These are phyloP conservation scores for Lithodes maja DNA, from an alignment of 2,888 invertebrate species.

Conservation along the genomic window DNA sequence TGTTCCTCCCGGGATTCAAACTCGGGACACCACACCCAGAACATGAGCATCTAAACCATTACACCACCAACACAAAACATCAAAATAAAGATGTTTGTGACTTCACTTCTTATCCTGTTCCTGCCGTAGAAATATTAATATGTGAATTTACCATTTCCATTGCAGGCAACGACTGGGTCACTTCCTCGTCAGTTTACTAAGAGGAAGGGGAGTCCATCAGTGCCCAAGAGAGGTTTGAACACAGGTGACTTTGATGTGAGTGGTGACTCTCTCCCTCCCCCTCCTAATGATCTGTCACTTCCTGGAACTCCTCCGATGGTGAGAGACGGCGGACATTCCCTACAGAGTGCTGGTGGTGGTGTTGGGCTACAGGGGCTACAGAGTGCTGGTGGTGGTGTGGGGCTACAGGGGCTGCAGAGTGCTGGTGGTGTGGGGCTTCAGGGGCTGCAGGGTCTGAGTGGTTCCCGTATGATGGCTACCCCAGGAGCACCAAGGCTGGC, in stretches of 20 bases:
- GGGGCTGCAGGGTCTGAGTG: slow-evolving; percentile 70
- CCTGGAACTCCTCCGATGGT: slow-evolving; percentile 38
- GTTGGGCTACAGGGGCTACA: no score
- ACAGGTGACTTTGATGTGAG: slow-evolving; percentile 61
- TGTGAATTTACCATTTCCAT: neutral
- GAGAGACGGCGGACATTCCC: slow-evolving; percentile 51
- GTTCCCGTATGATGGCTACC: slow-evolving; percentile 66
- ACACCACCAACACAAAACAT: no score
- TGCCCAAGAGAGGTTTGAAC: slow-evolving; percentile 60
- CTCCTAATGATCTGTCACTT: slow-evolving; percentile 42
- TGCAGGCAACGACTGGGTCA: slow-evolving; percentile 56
- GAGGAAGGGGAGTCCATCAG: slow-evolving; percentile 49
- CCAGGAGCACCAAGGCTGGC: slow-evolving; percentile 57
- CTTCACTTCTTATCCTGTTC: no score
- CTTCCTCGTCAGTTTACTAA: slow-evolving; percentile 66
- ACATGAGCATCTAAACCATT: no score
- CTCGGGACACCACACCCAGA: no score
- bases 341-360: neutral
- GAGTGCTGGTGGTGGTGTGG: no score
- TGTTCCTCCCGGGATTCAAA: no score
- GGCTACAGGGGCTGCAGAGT: neutral
- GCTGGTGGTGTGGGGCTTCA: slow-evolving; percentile 61
- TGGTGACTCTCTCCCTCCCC: slow-evolving; percentile 26
- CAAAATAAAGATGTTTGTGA: no score
- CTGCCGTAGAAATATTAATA: no score